Evolutionary conservation across 2,797 vertebrate species (phyloP).

Genomic region (Hoplostethus atlanticus): DNA sequence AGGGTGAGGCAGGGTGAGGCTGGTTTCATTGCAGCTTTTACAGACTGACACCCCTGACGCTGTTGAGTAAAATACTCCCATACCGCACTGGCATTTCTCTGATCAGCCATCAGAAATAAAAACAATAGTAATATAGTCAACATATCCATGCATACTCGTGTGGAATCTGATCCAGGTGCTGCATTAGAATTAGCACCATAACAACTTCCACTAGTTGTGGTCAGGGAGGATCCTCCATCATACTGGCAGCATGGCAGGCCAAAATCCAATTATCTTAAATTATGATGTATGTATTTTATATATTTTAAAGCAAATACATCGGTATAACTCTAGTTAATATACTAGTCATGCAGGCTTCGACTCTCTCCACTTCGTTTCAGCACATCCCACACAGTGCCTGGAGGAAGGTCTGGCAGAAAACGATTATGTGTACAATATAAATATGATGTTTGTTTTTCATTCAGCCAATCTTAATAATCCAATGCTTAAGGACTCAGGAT

Average conservation of each 20-base stretch:
- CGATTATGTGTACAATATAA: slow-evolving; percentile 11
- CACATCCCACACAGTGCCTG: slow-evolving; percentile 28
- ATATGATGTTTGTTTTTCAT: slow-evolving; percentile 42
- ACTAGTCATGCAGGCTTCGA: slow-evolving; percentile 28
- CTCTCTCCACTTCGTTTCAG: slow-evolving; percentile 9
- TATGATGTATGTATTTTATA: too few relatives aligned
- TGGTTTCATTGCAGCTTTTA: too few relatives aligned
- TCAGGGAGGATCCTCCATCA: background rate
- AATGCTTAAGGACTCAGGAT: slow-evolving; percentile 12
- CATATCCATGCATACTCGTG: background rate
- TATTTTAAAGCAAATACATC: background rate
- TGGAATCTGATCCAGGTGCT: background rate
- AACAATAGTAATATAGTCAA: background rate
- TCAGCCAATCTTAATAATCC: slow-evolving; percentile 23
- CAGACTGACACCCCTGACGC: too few relatives aligned
- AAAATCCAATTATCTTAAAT: too few relatives aligned
- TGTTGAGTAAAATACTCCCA: background rate
- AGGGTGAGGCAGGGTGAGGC: background rate
- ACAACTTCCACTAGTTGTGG: background rate
- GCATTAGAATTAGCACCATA: background rate
- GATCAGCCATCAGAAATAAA: background rate
- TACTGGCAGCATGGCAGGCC: background rate
- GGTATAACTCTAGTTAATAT: slow-evolving; percentile 23
- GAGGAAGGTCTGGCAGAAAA: slow-evolving; percentile 39
- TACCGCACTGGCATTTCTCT: slow-evolving; percentile 3